These are phyloP conservation scores for Drosophila demipolita DNA, from an alignment of 2,888 invertebrate species.

Conservation along the genomic window DNA sequence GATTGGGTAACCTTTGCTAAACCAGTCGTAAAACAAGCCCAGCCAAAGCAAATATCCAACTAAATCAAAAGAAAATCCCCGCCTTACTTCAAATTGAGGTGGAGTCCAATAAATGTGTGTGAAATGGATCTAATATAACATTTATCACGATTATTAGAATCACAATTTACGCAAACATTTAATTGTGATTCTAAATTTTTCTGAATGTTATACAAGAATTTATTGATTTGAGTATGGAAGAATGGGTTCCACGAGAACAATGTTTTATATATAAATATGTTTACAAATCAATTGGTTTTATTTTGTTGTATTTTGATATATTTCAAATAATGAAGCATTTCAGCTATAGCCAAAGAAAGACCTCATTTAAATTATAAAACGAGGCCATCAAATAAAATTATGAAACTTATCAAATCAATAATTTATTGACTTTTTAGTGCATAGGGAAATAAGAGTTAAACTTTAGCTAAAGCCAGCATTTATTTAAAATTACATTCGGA, in stretches of 20 bases:
- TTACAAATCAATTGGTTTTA: neutral
- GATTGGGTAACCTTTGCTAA: constrained; percentile 35
- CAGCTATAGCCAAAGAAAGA: neutral
- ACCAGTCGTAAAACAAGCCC: neutral
- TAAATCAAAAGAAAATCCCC: constrained; percentile 9
- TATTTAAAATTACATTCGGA: neutral
- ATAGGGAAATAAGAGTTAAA: neutral
- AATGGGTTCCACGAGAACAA: neutral
- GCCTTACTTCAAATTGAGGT: neutral
- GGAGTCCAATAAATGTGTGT: constrained; percentile 32
- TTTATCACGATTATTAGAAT: constrained; percentile 30
- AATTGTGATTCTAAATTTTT: neutral
- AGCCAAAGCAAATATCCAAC: constrained; percentile 13
- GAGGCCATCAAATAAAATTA: neutral
- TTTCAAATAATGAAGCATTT: neutral
- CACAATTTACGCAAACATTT: constrained; percentile 11
- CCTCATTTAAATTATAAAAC: neutral
- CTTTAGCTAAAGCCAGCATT: neutral
- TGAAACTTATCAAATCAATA: neutral
- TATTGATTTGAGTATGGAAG: neutral
- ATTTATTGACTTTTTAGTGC: neutral
- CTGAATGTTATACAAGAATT: neutral
- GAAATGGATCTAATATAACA: constrained; percentile 42
- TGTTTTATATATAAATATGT: neutral
- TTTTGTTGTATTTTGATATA: neutral